Evolutionary conservation across 1,140 invertebrate genomes (phyloP).

Genomic region (Microplitis demolitor): DNA sequence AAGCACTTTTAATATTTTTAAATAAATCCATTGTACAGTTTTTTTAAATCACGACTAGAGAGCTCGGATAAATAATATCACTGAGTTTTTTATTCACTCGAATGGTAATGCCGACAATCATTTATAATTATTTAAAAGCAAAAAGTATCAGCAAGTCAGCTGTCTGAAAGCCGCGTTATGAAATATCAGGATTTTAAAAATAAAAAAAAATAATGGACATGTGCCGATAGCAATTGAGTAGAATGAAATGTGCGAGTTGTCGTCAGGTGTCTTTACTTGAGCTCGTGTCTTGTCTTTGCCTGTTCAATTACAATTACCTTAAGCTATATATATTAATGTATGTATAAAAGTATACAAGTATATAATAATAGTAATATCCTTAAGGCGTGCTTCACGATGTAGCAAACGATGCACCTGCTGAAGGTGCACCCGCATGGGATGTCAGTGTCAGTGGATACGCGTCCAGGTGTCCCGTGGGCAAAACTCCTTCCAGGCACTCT

Average conservation of each 20-base stretch:
- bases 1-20: too few relatives aligned
- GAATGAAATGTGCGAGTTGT: slow-evolving; percentile 37
- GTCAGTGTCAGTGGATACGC: not conserved
- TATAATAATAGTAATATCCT: slow-evolving; percentile 48
- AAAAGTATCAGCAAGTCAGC: not conserved
- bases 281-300: slow-evolving; percentile 41
- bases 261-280: slow-evolving; percentile 35
- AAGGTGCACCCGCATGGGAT: slow-evolving; percentile 50
- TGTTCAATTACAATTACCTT: slow-evolving; percentile 18
- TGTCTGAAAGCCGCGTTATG: not conserved
- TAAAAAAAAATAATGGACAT: slow-evolving; percentile 15
- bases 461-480: not conserved
- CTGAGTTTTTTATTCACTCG: not conserved
- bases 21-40: too few relatives aligned
- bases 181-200: slow-evolving; percentile 11
- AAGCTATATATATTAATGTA: slow-evolving; percentile 22
- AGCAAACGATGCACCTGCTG: slow-evolving; percentile 36
- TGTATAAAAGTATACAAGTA: slow-evolving; percentile 17
- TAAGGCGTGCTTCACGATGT: not conserved
- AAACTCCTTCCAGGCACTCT: not conserved
- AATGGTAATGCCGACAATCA: not conserved
- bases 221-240: slow-evolving; percentile 2
- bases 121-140: too few relatives aligned
- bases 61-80: too few relatives aligned
- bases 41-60: too few relatives aligned